Percentiles rank a stretch among this genome's conserved stretches.
phyloP scores from a whole-genome alignment of 2,888 invertebrate genomes.

The Meteorus colon region DNA sequence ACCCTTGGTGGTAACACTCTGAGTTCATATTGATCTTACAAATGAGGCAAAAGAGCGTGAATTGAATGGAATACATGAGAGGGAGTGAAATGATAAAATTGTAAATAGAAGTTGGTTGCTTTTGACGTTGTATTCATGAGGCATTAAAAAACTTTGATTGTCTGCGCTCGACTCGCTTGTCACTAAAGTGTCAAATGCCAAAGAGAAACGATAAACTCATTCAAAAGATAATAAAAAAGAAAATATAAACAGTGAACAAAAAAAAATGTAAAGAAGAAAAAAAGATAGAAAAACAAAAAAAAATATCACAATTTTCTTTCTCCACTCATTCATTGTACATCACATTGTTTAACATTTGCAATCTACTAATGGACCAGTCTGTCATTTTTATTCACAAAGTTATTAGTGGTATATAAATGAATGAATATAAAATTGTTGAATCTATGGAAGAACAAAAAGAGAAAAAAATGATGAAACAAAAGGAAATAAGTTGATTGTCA shows the following conservation, averaged over 20 bases:
- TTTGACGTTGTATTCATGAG: not conserved
- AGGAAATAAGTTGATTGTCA: too few relatives aligned
- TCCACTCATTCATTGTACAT: too few relatives aligned
- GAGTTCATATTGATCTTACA: slow-evolving; percentile 1
- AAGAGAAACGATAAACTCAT: not conserved
- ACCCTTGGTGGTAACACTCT: not conserved
- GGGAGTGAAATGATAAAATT: not conserved
- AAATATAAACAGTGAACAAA: not conserved
- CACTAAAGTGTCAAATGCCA: not conserved
- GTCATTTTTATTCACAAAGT: not conserved
- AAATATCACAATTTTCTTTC: not conserved
- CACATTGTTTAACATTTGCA: too few relatives aligned
- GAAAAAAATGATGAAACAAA: not conserved
- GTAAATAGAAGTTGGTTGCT: not conserved
- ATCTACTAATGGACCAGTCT: not conserved
- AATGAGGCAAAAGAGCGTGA: not conserved
- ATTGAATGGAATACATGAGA: too few relatives aligned
- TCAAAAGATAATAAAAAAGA: not conserved
- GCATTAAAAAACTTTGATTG: slow-evolving; percentile 1
- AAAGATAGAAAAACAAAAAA: not conserved
- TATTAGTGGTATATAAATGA: not conserved
- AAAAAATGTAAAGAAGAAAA: too few relatives aligned
- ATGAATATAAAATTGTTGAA: not conserved
- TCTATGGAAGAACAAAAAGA: not conserved
- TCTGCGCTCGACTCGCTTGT: not conserved